Evolutionary conservation across 1,140 invertebrate species (phyloP).

Genomic region (Thrips palmi): DNA sequence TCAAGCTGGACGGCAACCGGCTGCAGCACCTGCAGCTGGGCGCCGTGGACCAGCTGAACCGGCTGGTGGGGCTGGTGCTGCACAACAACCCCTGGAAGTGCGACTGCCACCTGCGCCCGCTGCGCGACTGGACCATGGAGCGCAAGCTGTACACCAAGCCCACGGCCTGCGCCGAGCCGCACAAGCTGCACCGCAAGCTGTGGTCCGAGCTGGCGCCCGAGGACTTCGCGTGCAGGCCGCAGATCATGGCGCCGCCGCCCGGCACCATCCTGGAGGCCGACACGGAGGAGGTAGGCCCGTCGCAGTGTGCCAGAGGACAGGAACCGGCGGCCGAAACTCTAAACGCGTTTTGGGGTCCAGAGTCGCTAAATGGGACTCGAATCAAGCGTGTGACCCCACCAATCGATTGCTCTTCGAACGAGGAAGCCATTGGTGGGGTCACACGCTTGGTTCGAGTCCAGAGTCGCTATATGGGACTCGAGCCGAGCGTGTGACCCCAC

Average conservation of each 20-base stretch:
- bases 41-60: conserved; percentile 35
- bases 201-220: conserved; percentile 51
- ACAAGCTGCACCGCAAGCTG: conserved; percentile 36
- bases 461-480: too few species aligned
- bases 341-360: too few species aligned
- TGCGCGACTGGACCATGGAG: conserved; percentile 54
- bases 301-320: too few species aligned
- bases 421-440: too few species aligned
- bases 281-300: too few species aligned
- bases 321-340: too few species aligned
- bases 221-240: conserved; percentile 70
- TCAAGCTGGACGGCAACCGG: conserved; percentile 53
- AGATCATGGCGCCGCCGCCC: conserved; percentile 33
- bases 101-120: conserved; percentile 61
- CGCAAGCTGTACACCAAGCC: conserved; percentile 49
- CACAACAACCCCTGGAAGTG: conserved; percentile 75
- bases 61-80: conserved; percentile 52
- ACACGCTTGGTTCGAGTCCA: too few species aligned
- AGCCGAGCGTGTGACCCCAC: too few species aligned
- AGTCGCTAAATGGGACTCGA: too few species aligned
- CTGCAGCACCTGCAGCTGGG: conserved; percentile 34
- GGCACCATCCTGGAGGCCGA: conserved; percentile 31
- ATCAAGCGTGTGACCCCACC: too few species aligned
- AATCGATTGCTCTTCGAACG: too few species aligned
- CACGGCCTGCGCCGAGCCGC: conserved; percentile 49